Percentiles rank a stretch among this genome's conserved stretches.
phyloP scores from a whole-genome alignment of 2,888 invertebrate genomes.

The Choristoneura rosaceana region DNA sequence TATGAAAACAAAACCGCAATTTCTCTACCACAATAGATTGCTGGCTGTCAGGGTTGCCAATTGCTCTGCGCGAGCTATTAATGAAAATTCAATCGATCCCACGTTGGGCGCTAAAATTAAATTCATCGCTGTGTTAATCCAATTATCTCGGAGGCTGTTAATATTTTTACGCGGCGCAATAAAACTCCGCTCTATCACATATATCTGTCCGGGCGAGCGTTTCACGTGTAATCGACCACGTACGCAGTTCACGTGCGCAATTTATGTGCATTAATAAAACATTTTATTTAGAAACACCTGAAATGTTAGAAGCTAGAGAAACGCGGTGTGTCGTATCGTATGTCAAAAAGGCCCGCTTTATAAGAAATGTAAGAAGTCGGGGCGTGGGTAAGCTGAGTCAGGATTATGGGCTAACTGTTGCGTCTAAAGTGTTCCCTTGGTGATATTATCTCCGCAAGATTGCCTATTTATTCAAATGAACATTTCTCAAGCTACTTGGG shows the following conservation, averaged over 20 bases:
- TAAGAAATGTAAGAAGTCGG: slow-evolving; percentile 44
- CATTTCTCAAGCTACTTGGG: slow-evolving; percentile 49
- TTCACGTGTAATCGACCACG: slow-evolving; percentile 23
- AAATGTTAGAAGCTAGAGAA: slow-evolving; percentile 5
- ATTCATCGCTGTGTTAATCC: slow-evolving; percentile 34
- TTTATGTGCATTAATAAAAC: slow-evolving; percentile 18
- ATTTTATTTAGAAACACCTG: neutral
- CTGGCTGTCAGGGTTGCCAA: slow-evolving; percentile 11
- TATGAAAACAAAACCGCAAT: slow-evolving; percentile 29
- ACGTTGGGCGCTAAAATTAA: slow-evolving; percentile 49
- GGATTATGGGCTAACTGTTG: slow-evolving; percentile 75
- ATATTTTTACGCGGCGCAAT: slow-evolving; percentile 19
- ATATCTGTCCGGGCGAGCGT: slow-evolving; percentile 1
- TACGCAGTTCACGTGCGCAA: slow-evolving; percentile 14
- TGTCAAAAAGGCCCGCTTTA: slow-evolving; percentile 12
- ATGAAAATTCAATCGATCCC: slow-evolving; percentile 38
- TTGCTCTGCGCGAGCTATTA: slow-evolving; percentile 19
- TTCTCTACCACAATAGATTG: slow-evolving; percentile 20
- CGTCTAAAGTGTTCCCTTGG: slow-evolving; percentile 57
- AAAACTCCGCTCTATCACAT: neutral
- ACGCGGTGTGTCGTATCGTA: neutral
- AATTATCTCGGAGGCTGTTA: slow-evolving; percentile 18
- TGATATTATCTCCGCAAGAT: slow-evolving; percentile 56
- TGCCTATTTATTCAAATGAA: slow-evolving; percentile 62
- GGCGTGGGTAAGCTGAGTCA: slow-evolving; percentile 50